Evolutionary conservation across 2,888 invertebrate genomes (phyloP).

Genomic region (Autographa pulchrina): DNA sequence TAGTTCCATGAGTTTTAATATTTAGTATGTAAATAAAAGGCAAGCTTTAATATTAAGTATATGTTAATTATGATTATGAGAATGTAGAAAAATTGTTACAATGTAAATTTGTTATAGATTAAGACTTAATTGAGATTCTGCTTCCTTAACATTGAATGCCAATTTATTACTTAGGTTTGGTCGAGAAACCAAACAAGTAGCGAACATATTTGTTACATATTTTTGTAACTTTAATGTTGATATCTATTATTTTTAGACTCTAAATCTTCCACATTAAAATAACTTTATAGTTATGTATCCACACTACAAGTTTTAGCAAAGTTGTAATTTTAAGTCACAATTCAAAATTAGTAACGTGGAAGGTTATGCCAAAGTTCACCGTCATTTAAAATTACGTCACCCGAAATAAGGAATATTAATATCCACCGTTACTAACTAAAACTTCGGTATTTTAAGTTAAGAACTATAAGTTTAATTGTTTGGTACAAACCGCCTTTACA

Average conservation of each 20-base stretch:
- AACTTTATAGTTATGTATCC: slow-evolving; percentile 33
- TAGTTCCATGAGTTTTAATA: slow-evolving; percentile 58
- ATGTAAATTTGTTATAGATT: slow-evolving; percentile 84
- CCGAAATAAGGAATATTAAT: slow-evolving; percentile 33
- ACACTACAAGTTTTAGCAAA: slow-evolving; percentile 47
- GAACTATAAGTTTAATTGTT: slow-evolving; percentile 62
- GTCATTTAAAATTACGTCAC: slow-evolving; percentile 52
- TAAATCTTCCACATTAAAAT: slow-evolving; percentile 56
- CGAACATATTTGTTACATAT: slow-evolving; percentile 40
- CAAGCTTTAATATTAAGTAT: slow-evolving; percentile 86
- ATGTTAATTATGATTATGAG: slow-evolving; percentile 75
- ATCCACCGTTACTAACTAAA: slow-evolving; percentile 58
- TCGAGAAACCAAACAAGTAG: slow-evolving; percentile 46
- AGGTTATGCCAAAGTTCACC: slow-evolving; percentile 62
- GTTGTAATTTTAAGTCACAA: slow-evolving; percentile 58
- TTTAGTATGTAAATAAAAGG: slow-evolving; percentile 72
- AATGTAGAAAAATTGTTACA: slow-evolving; percentile 81
- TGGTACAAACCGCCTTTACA: slow-evolving; percentile 70
- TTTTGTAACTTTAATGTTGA: slow-evolving; percentile 49
- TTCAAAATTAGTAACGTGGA: slow-evolving; percentile 53
- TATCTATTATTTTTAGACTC: slow-evolving; percentile 48
- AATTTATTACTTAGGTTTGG: slow-evolving; percentile 62
- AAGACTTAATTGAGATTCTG: slow-evolving; percentile 74
- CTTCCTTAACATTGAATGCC: slow-evolving; percentile 76
- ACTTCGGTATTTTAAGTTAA: slow-evolving; percentile 53